Base-by-base conservation (phyloP, 1,140 invertebrate genomes). In the Camponotus floridanus region DNA sequence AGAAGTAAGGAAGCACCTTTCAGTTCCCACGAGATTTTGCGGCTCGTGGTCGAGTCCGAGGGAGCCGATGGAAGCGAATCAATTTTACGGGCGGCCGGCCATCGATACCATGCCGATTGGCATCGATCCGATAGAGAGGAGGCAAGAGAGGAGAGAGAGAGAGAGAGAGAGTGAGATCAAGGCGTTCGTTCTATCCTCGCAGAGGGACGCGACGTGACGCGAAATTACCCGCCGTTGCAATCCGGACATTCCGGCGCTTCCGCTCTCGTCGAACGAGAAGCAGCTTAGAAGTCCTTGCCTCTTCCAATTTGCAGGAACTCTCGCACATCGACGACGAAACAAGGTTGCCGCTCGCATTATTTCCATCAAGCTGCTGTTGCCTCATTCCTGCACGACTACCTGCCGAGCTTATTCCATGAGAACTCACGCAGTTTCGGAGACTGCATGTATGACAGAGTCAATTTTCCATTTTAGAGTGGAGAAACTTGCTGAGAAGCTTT, bases 1-100 rank as follows among this genome's bases (percentile, higher is more conserved):
- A 76, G 76, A 89, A 86, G 87, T 86, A 89, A 91, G 88, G 88
- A 88, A 90, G 89, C 92, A 92, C 89, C 92, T 91, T 93, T 91
- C 86, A 80, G 83, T 93, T 93, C 91, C 91, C 93, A 92, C 92
- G 93, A 92, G 92, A 93, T 93, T 93, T 93, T 88, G 92, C 90
- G 89, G 91, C 83, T 92, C 92, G 92, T 84, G 91, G 88, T 87
- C 89, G 87, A 91, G 87, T 76, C 81, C 65, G 39, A 73, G 79
- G 80, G 76, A 91, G n/a, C 71, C 86, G 86, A 90, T 73, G 87
- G 87, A 78, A 87, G 87, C 65, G 92, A 93, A 93, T 93, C 93
- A 92, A 93, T 93, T 93, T 93, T 93, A 92, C 92, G 92, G 92
- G 76, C 87, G 92, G 86, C 86, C 91, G 91, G 81, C 85, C 81